phyloP scores from a whole-genome alignment of 2,797 vertebrate species.

The Amblyraja radiata region DNA sequence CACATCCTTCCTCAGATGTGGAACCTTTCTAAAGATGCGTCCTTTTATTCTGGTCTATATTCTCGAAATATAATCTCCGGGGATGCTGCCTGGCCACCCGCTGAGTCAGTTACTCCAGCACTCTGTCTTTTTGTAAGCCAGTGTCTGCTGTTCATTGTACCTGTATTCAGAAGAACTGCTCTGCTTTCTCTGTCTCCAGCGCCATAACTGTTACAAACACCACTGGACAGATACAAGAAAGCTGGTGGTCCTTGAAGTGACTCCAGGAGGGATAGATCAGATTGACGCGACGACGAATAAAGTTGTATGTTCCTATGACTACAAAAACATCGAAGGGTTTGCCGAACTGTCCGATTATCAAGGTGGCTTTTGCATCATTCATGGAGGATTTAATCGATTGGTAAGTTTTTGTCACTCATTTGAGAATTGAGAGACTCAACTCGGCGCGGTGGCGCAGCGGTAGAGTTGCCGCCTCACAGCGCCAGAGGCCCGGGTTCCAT shows the following conservation, averaged over 20 bases:
- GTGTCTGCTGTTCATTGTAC: too few relatives aligned
- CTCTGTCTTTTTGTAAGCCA: too few relatives aligned
- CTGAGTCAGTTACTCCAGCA: too few relatives aligned
- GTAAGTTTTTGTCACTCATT: constrained; percentile 55
- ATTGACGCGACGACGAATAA: constrained; percentile 86
- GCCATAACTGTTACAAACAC: constrained; percentile 96
- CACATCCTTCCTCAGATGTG: too few relatives aligned
- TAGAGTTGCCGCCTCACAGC: too few relatives aligned
- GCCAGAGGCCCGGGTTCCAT: too few relatives aligned
- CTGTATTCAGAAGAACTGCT: not conserved
- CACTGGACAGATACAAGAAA: constrained; percentile 90
- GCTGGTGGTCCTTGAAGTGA: constrained; percentile 84
- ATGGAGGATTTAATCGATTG: constrained; percentile 91
- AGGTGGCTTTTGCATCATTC: constrained; percentile 92
- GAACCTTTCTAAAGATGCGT: too few relatives aligned
- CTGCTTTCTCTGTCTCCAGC: constrained; percentile 53
- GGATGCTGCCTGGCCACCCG: too few relatives aligned
- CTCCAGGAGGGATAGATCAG: constrained; percentile 93
- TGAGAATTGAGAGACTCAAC: not conserved
- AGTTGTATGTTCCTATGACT: constrained; percentile 92
- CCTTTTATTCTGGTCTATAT: too few relatives aligned
- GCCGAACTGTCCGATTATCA: constrained; percentile 87
- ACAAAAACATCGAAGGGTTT: constrained; percentile 93
- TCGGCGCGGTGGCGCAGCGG: too few relatives aligned
- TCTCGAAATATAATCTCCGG: too few relatives aligned